Evolutionary conservation across 2,797 vertebrate genomes (phyloP).

Genomic region (Cyclura pinguis): DNA sequence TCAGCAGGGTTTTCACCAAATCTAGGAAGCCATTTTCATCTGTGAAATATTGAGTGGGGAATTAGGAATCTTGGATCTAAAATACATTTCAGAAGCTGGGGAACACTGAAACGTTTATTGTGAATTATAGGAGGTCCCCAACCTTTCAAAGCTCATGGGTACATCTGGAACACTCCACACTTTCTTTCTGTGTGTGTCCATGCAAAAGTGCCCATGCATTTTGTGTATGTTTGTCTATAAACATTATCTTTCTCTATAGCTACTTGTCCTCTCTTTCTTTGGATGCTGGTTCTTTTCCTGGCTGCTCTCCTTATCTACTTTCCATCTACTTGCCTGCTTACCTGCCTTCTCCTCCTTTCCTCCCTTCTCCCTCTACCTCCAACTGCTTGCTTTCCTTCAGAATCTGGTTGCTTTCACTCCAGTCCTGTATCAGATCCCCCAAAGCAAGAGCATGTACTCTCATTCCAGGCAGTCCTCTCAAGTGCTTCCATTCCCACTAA

Average conservation of each 20-base stretch:
- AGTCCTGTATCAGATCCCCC: not conserved
- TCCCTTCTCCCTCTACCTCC: no score
- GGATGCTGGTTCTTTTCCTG: not conserved
- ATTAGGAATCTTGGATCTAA: not conserved
- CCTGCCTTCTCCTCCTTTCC: no score
- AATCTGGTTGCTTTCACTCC: not conserved
- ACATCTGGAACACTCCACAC: not conserved
- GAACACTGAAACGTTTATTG: not conserved
- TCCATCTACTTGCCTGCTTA: no score
- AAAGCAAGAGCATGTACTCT: not conserved
- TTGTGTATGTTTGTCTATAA: not conserved
- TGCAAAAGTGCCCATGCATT: not conserved
- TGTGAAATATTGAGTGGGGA: not conserved
- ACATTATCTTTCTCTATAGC: not conserved
- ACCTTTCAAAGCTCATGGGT: not conserved
- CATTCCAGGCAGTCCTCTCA: not conserved
- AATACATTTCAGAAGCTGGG: not conserved
- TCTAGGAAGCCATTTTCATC: not conserved
- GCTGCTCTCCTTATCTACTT: not conserved
- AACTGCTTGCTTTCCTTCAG: no score
- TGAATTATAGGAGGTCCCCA: not conserved
- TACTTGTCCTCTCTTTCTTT: not conserved
- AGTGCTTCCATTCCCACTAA: no score
- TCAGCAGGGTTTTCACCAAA: accelerated
- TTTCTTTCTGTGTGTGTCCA: not conserved